Conservation (phyloP, 2,113 vertebrate species). For the Bubalus kerabau region DNA sequence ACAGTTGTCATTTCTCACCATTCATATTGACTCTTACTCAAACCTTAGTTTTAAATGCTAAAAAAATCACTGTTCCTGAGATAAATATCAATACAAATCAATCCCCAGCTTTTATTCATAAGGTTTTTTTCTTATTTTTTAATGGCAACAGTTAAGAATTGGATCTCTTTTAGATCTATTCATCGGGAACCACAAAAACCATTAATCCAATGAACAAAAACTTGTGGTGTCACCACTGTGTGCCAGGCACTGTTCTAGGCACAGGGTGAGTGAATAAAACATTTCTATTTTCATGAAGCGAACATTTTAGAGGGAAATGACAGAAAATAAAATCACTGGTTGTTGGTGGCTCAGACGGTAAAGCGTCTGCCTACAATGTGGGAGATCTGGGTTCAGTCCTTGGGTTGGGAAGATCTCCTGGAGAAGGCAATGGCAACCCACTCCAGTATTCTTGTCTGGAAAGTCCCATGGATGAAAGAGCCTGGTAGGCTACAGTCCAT, state of each 20-base stretch:
- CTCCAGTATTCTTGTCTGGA: background rate
- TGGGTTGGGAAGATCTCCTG: background rate
- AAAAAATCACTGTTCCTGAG: background rate
- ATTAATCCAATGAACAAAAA: background rate
- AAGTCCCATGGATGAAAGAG: background rate
- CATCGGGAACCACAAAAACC: background rate
- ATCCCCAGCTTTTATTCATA: background rate
- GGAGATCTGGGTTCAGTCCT: background rate
- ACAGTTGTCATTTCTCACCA: background rate
- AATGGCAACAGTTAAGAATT: background rate
- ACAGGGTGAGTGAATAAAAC: background rate
- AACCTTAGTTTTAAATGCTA: background rate
- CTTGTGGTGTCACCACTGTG: background rate
- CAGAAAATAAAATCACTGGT: background rate
- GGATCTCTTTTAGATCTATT: background rate
- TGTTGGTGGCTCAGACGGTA: background rate
- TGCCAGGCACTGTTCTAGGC: background rate
- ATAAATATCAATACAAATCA: background rate
- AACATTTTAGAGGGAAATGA: background rate
- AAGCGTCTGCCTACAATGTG: background rate
- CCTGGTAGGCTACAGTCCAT: background rate
- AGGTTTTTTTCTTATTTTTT: background rate
- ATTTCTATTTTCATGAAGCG: background rate
- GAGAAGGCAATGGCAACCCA: background rate
- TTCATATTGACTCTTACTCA: background rate